Conservation (phyloP, 2,888 invertebrate genomes). For the Parelbella ahira region DNA sequence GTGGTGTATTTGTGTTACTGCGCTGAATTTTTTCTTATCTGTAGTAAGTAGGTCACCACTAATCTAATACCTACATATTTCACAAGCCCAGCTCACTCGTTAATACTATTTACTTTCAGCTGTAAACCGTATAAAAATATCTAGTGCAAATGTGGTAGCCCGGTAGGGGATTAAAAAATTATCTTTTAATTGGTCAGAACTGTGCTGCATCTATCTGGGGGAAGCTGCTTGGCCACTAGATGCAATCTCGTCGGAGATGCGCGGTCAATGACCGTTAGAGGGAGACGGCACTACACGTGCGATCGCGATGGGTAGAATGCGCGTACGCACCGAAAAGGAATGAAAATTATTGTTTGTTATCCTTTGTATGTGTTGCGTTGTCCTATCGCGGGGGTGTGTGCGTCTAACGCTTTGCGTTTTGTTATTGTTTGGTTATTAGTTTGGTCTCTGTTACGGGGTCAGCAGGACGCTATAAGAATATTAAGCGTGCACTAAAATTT, state of each 20-base stretch:
- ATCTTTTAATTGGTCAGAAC: conserved; percentile 73
- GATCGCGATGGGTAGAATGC: conserved; percentile 61
- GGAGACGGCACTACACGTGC: conserved; percentile 49
- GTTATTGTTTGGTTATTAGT: conserved; percentile 30
- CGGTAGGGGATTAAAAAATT: conserved; percentile 44
- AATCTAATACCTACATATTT: conserved; percentile 25
- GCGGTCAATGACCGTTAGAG: conserved; percentile 71
- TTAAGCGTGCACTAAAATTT: conserved; percentile 31
- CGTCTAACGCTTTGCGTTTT: conserved; percentile 46
- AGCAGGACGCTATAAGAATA: conserved; percentile 45
- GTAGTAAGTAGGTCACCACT: conserved; percentile 54
- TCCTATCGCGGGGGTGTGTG: conserved; percentile 44
- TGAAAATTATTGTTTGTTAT: conserved; percentile 74
- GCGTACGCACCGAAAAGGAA: conserved; percentile 79
- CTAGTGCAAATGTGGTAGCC: too few relatives aligned
- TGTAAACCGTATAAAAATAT: too few relatives aligned
- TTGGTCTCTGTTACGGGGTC: conserved; percentile 36
- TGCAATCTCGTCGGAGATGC: conserved; percentile 77
- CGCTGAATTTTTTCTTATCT: conserved; percentile 64
- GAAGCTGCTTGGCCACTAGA: conserved; percentile 76
- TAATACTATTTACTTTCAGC: too few relatives aligned
- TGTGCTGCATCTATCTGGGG: conserved; percentile 68
- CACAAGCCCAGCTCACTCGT: background rate
- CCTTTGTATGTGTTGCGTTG: conserved; percentile 52
- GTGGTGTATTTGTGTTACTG: conserved; percentile 34